Conservation (phyloP, 2,113 vertebrate genomes). For the Bubo bubo region DNA sequence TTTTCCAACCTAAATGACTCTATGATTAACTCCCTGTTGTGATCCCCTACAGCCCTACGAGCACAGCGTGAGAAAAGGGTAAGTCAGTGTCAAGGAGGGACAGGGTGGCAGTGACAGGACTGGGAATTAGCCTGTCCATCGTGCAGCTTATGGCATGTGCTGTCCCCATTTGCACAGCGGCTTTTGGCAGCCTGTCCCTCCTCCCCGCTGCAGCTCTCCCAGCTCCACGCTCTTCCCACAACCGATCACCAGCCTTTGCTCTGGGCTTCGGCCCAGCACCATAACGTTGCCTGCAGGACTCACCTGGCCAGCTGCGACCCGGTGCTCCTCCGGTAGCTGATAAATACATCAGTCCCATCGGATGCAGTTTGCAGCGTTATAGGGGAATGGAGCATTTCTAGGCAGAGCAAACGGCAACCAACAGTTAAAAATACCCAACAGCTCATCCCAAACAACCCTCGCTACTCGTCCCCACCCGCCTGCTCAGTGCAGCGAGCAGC, state of each 20-base stretch:
- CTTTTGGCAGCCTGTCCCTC: not conserved
- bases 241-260: not conserved
- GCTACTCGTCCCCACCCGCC: accelerated
- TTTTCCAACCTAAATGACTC: too few species aligned
- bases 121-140: not conserved
- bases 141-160: accelerated
- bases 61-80: accelerated
- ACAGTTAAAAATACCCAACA: not conserved
- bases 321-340: constrained; percentile 92
- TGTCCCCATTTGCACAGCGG: not conserved
- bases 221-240: not conserved
- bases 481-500: accelerated
- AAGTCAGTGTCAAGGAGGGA: not conserved
- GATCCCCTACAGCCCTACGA: not conserved
- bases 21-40: not conserved
- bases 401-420: not conserved
- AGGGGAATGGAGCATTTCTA: constrained; percentile 80
- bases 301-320: constrained; percentile 97
- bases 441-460: not conserved
- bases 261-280: not conserved
- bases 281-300: accelerated
- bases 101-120: not conserved
- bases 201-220: not conserved
- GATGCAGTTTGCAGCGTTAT: constrained; percentile 72
- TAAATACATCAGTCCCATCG: constrained; percentile 90